Conservation (phyloP, 2,113 vertebrate genomes). For the Otocyon megalotis region DNA sequence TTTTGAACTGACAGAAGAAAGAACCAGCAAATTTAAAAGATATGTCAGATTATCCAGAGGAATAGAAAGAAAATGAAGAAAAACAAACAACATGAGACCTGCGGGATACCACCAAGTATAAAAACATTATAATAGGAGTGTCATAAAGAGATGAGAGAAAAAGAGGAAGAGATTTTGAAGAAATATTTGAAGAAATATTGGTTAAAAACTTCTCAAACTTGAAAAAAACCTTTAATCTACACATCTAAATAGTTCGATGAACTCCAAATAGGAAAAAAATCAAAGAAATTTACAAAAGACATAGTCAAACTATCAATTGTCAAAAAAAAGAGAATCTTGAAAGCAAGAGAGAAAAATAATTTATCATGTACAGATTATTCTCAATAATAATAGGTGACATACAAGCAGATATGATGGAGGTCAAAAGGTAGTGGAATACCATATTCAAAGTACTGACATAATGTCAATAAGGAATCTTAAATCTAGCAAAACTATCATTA, state of each 20-base stretch:
- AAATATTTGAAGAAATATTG: constrained; percentile 1
- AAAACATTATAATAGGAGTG: background rate
- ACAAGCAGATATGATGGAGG: background rate
- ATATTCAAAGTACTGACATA: constrained; percentile 12
- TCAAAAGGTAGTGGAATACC: background rate
- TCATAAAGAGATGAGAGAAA: background rate
- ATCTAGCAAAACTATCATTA: background rate
- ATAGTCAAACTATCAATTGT: background rate
- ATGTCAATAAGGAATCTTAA: background rate
- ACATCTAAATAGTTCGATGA: background rate
- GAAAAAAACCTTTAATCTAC: background rate
- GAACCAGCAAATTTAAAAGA: background rate
- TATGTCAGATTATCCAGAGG: background rate
- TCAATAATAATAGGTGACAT: background rate
- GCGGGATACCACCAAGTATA: background rate
- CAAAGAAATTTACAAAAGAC: background rate
- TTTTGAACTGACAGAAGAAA: background rate
- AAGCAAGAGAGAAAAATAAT: background rate
- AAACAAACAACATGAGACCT: background rate
- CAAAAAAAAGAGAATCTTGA: constrained; percentile 47
- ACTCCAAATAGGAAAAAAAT: background rate
- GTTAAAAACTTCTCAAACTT: background rate
- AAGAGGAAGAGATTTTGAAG: background rate
- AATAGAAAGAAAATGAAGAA: background rate
- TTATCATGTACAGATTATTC: background rate